phyloP scores from a whole-genome alignment of 2,888 invertebrate species.

The Phengaris arion region DNA sequence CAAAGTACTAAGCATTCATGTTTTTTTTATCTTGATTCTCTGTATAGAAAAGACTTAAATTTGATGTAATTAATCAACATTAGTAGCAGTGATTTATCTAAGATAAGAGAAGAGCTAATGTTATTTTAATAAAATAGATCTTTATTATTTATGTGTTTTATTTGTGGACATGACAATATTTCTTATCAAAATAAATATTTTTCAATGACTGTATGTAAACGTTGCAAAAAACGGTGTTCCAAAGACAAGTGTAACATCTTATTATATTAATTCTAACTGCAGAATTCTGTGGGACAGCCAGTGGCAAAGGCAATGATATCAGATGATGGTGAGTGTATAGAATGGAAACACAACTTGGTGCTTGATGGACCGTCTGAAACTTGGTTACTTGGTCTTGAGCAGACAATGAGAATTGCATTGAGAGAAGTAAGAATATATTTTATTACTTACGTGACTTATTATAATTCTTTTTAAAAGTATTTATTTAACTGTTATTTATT shows the following conservation, averaged over 20 bases:
- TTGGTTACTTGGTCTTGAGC: constrained; percentile 87
- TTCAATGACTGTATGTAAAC: background rate
- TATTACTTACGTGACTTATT: constrained; percentile 14
- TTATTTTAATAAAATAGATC: background rate
- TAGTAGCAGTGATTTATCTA: too few species aligned
- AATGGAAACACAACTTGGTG: constrained; percentile 83
- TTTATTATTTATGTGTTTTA: background rate
- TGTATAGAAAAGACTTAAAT: too few species aligned
- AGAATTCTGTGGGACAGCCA: constrained; percentile 66
- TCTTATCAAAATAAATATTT: background rate
- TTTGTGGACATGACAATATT: background rate
- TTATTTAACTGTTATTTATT: background rate
- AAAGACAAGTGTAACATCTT: background rate
- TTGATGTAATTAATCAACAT: too few species aligned
- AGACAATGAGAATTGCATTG: constrained; percentile 80
- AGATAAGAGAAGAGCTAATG: too few species aligned
- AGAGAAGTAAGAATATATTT: constrained; percentile 61
- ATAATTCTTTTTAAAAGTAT: background rate
- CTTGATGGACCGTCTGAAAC: constrained; percentile 90
- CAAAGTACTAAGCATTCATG: too few species aligned
- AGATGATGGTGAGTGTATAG: constrained; percentile 90
- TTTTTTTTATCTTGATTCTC: too few species aligned
- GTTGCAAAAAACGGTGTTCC: background rate
- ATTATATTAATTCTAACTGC: constrained; percentile 38
- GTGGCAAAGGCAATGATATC: constrained; percentile 87